Evolutionary conservation across 1,140 invertebrate genomes (phyloP), one percentile per base, ranked within the genome.

Genomic region (Zaprionus ghesquierei): DNA sequence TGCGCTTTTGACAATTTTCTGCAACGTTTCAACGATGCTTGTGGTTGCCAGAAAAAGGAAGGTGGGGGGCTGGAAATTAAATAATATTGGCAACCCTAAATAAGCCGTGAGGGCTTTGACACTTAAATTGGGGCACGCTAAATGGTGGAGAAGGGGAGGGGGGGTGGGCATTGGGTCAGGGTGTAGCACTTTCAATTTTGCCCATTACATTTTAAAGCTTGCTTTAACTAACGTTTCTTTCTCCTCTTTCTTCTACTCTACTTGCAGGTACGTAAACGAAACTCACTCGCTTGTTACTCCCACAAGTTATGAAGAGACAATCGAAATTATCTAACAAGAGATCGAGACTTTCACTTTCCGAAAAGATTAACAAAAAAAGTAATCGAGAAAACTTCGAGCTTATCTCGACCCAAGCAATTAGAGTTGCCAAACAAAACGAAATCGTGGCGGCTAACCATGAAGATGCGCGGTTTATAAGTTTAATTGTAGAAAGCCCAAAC

Each of bases 21-120:
- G 82, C 74, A 86, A 85, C 69, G 79, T 80, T 77, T 84, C 77
- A 76, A 82, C 72, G 68, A 65, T 55, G 79, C 65, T 78, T 62
- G 64, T 18, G 27, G 18, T 9, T 41, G n/a, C n/a, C n/a, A n/a
- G n/a, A n/a, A n/a, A n/a, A n/a, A 3, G 23, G 3, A 18, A 13
- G 13, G 5, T 23, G 12, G 10, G 23, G 22, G 29, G 31, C 64
- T 72, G 70, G 61, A 82, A 84, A 85, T 85, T 84, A 79, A 84
- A 84, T 80, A 84, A 85, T 66, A 85, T 80, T 85, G 81, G 81
- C 80, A 85, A 69, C 81, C 72, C 77, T 54, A 76, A 84, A 76
- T 82, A 82, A 82, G 80, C 80, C 64, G 69, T 70, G 70, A 73
- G 64, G 38, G 29, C 70, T 81, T 79, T 60, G 25, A 41, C 66